Percentiles rank a stretch among this genome's conserved stretches.
These are phyloP conservation scores for Oxygymnocypris stewartii DNA, from an alignment of 2,113 vertebrate species.

Conservation along the genomic window DNA sequence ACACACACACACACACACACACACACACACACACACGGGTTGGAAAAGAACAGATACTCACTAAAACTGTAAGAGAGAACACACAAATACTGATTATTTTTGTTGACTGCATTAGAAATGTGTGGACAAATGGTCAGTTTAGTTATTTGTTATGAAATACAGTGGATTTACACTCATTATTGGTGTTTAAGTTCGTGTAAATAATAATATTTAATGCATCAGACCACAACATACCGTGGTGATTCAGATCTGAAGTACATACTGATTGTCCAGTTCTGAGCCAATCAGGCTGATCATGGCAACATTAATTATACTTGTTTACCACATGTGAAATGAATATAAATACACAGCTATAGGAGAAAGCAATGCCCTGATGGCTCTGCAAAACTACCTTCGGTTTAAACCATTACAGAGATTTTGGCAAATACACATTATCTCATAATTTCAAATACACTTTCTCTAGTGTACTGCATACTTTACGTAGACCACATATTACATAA, in stretches of 20 bases:
- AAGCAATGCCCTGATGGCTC: background rate
- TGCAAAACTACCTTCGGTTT: background rate
- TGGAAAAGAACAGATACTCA: background rate
- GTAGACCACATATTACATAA: background rate
- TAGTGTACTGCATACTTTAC: background rate
- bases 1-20: background rate
- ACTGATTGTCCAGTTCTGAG: slow-evolving; percentile 30
- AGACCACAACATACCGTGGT: slow-evolving; percentile 1
- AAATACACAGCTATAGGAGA: background rate
- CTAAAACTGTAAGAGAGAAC: background rate
- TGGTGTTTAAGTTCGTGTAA: slow-evolving; percentile 1
- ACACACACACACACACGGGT: background rate
- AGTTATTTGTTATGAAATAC: background rate
- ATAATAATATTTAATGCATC: slow-evolving; percentile 13
- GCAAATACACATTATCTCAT: background rate
- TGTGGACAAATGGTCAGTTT: background rate
- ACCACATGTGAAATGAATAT: slow-evolving; percentile 15
- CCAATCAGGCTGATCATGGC: slow-evolving; percentile 26
- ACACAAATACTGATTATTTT: background rate
- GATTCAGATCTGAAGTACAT: background rate
- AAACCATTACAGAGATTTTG: background rate
- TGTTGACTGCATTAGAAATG: background rate
- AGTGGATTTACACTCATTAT: slow-evolving; percentile 6
- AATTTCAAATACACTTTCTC: too few species aligned
- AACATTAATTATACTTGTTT: slow-evolving; percentile 11